phyloP scores from a whole-genome alignment of 2,888 invertebrate species.

The Oasisia sp. region DNA sequence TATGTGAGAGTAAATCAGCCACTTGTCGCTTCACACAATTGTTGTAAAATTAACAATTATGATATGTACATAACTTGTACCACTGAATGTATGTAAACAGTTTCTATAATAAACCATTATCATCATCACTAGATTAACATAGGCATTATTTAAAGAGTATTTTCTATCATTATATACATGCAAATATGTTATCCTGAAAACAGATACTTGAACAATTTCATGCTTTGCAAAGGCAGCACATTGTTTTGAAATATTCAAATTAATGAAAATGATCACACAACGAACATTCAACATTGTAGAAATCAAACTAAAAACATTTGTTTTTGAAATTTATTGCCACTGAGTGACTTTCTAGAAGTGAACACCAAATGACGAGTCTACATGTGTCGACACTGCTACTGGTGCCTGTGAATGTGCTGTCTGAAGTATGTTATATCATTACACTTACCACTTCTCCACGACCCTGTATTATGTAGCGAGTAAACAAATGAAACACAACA shows the following conservation, averaged over 20 bases:
- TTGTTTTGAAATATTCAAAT: not conserved
- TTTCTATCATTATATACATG: no score
- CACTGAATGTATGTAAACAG: no score
- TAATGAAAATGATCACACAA: not conserved
- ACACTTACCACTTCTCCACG: not conserved
- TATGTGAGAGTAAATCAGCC: no score
- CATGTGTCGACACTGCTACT: not conserved
- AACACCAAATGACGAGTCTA: not conserved
- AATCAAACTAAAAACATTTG: no score
- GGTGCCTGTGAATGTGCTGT: not conserved
- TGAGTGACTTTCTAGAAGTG: not conserved
- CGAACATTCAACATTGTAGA: not conserved
- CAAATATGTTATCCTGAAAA: not conserved
- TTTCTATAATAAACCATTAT: no score
- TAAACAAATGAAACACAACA: not conserved
- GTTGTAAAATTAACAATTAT: no score
- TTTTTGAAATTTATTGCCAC: not conserved
- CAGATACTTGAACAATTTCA: not conserved
- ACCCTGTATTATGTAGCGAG: not conserved
- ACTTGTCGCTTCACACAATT: no score
- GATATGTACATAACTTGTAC: no score
- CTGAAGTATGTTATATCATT: not conserved
- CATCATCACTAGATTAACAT: no score
- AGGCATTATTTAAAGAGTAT: no score
- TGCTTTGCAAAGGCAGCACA: not conserved